Percentiles rank a stretch among this genome's conserved stretches.
phyloP scores from a whole-genome alignment of 2,888 invertebrate species.

The Erebia epiphron region DNA sequence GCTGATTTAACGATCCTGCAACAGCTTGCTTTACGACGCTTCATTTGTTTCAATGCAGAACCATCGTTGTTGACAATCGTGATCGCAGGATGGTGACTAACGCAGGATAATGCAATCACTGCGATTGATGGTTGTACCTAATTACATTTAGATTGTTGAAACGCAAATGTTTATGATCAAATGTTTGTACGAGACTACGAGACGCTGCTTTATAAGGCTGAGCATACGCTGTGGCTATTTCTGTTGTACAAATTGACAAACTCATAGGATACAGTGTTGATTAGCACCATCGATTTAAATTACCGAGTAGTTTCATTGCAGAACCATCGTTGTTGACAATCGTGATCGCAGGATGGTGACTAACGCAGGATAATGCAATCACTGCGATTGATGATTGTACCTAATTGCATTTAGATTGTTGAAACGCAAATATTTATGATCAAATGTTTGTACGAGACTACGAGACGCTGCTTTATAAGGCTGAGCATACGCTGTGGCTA shows the following conservation, averaged over 20 bases:
- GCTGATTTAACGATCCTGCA: conserved; percentile 67
- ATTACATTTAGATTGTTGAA: conserved; percentile 53
- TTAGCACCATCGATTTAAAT: too few species aligned
- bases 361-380: conserved; percentile 43
- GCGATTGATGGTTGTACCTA: conserved; percentile 48
- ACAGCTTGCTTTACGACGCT: conserved; percentile 71
- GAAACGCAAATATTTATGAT: not conserved
- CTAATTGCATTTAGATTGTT: conserved; percentile 54
- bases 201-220: not conserved
- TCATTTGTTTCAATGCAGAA: conserved; percentile 77
- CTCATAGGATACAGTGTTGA: too few species aligned
- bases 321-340: conserved; percentile 52
- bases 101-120: conserved; percentile 40
- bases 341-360: conserved; percentile 51
- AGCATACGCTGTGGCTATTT: too few species aligned
- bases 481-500: too few species aligned
- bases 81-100: conserved; percentile 51
- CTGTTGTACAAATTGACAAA: too few species aligned
- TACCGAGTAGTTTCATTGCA: conserved; percentile 77
- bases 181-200: not conserved
- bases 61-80: conserved; percentile 52
- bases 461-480: not conserved
- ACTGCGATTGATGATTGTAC: conserved; percentile 48
- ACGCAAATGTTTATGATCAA: not conserved
- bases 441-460: not conserved